Evolutionary conservation across 2,797 vertebrate genomes (phyloP).

Genomic region (Lepidocolaptes lacrymiger): DNA sequence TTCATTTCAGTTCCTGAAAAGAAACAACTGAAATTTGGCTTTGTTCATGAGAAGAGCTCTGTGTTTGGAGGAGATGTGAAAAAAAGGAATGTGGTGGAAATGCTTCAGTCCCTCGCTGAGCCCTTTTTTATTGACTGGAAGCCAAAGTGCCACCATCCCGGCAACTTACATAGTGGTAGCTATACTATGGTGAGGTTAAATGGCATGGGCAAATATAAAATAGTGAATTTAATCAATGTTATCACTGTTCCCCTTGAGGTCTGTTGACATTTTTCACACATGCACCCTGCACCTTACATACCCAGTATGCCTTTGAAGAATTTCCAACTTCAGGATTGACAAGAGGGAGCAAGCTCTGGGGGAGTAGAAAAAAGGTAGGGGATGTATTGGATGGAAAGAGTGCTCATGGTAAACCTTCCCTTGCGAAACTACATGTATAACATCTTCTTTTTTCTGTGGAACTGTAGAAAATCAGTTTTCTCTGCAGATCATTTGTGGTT

Average conservation of each 20-base stretch:
- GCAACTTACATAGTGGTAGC: not conserved
- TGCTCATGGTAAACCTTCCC: not conserved
- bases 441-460: not conserved
- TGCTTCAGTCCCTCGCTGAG: not conserved
- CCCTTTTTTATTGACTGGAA: not conserved
- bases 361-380: not conserved
- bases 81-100: not conserved
- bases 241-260: accelerated
- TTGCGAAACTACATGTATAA: not conserved
- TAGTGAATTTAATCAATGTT: not conserved
- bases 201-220: not conserved
- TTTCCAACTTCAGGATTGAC: not conserved
- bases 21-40: not conserved
- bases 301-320: not conserved
- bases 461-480: slow-evolving; percentile 40
- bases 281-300: not conserved
- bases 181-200: not conserved
- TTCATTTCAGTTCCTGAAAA: not conserved
- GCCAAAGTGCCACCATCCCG: not conserved
- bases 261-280: not conserved
- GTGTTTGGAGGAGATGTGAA: not conserved
- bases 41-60: not conserved
- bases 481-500: not conserved
- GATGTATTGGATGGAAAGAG: not conserved
- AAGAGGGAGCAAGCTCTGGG: not conserved